Conservation (phyloP, 2,888 invertebrate genomes). For the Blastobasis lacticolella region DNA sequence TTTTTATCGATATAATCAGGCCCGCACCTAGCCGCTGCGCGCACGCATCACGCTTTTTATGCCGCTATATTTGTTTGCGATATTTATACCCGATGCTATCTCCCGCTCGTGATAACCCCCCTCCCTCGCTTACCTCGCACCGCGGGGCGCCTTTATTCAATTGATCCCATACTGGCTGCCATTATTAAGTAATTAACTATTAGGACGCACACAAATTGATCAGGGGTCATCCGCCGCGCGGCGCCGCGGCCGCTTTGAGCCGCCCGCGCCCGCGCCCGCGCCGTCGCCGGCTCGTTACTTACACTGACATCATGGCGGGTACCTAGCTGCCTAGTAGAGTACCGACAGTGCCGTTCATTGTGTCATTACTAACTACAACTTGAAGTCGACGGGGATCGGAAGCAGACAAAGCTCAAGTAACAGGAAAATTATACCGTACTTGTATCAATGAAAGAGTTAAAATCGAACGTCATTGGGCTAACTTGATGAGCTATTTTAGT, state of each 20-base stretch:
- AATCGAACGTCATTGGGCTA: no score
- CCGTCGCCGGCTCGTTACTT: neutral
- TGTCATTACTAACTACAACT: no score
- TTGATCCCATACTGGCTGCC: constrained; percentile 22
- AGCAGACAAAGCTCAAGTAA: no score
- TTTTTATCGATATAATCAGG: no score
- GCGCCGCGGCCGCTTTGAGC: neutral
- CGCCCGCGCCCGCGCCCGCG: neutral
- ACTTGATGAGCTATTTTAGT: no score
- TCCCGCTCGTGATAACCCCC: neutral
- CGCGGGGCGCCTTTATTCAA: constrained; percentile 13
- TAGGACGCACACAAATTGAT: constrained; percentile 9
- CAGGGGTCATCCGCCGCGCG: neutral
- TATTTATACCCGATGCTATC: constrained; percentile 7
- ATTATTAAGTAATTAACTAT: constrained; percentile 28
- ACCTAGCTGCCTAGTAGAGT: no score
- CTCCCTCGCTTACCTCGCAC: neutral
- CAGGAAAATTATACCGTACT: no score
- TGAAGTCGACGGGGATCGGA: no score
- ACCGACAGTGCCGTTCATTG: no score
- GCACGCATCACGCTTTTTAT: no score
- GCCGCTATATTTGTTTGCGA: constrained; percentile 11
- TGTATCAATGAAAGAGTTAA: no score
- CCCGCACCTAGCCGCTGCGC: no score
- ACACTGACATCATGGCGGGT: neutral